Evolutionary conservation across 2,797 vertebrate species (phyloP).

Genomic region (Triplophysa bombifrons): DNA sequence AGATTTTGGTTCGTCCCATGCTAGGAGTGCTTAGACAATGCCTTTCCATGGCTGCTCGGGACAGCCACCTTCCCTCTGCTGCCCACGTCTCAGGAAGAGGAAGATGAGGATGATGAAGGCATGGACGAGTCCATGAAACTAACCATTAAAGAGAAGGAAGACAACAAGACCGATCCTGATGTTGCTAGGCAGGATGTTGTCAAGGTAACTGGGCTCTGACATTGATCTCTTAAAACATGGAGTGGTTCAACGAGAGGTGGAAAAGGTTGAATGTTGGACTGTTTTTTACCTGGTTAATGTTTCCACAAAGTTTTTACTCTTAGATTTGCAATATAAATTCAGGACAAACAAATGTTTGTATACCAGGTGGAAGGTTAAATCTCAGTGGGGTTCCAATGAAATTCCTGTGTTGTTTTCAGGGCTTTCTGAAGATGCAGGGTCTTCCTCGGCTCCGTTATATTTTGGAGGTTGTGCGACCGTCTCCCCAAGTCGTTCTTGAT

Average conservation of each 20-base stretch:
- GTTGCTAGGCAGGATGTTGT: slow-evolving; percentile 87
- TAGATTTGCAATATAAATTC: background rate
- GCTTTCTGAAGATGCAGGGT: slow-evolving; percentile 90
- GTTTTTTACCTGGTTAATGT: background rate
- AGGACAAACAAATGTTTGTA: background rate
- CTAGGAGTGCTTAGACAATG: slow-evolving; percentile 88
- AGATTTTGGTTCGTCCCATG: slow-evolving; percentile 6
- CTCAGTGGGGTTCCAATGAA: background rate
- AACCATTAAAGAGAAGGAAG: slow-evolving; percentile 79
- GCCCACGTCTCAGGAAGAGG: slow-evolving; percentile 80
- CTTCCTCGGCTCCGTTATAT: slow-evolving; percentile 92
- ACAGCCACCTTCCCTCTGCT: slow-evolving; percentile 84
- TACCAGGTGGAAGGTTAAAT: background rate
- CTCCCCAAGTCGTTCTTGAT: slow-evolving; percentile 83
- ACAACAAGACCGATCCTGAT: slow-evolving; percentile 83
- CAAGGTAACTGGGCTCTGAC: slow-evolving; percentile 76
- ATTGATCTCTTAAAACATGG: background rate
- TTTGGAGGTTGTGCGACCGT: slow-evolving; percentile 88
- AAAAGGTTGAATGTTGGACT: too few relatives aligned
- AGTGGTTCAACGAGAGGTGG: too few relatives aligned
- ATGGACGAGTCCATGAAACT: slow-evolving; percentile 69
- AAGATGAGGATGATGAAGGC: slow-evolving; percentile 80
- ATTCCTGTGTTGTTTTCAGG: slow-evolving; percentile 72
- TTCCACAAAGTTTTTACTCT: background rate
- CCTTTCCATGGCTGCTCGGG: slow-evolving; percentile 91